Conservation (phyloP, 2,888 invertebrate genomes). For the Pachymerium ferrugineum region DNA sequence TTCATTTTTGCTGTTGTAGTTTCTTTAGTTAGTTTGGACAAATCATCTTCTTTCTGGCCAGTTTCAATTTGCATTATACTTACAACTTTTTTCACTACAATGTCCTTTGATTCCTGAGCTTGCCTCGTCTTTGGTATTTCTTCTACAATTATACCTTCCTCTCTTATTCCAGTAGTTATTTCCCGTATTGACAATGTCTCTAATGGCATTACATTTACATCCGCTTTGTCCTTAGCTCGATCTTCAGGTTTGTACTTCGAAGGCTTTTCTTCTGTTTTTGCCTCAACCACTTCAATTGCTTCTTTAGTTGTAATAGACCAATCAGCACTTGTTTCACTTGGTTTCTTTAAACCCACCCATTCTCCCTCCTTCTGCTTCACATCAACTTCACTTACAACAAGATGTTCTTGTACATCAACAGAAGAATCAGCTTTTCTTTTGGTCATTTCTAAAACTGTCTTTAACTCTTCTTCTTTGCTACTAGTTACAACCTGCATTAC, state of each 20-base stretch:
- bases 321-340: background rate
- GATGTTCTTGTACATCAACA: background rate
- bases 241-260: background rate
- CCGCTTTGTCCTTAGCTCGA: background rate
- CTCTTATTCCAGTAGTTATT: background rate
- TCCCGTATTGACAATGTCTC: background rate
- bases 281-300: conserved; percentile 8
- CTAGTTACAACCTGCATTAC: conserved; percentile 33
- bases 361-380: conserved; percentile 9
- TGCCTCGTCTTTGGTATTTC: conserved; percentile 15
- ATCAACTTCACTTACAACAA: conserved; percentile 6
- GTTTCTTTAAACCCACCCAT: background rate
- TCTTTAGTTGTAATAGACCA: background rate
- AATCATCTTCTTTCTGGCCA: conserved; percentile 35
- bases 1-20: conserved; percentile 18
- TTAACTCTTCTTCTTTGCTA: conserved; percentile 32
- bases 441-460: background rate
- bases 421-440: background rate
- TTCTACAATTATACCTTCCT: background rate
- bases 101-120: conserved; percentile 29
- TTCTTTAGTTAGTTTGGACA: conserved; percentile 28
- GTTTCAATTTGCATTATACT: conserved; percentile 36
- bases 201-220: background rate
- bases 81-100: conserved; percentile 34
- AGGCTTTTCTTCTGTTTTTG: background rate